Evolutionary conservation across 2,888 invertebrate species (phyloP).

Genomic region (Lasioglossum leucozonium): DNA sequence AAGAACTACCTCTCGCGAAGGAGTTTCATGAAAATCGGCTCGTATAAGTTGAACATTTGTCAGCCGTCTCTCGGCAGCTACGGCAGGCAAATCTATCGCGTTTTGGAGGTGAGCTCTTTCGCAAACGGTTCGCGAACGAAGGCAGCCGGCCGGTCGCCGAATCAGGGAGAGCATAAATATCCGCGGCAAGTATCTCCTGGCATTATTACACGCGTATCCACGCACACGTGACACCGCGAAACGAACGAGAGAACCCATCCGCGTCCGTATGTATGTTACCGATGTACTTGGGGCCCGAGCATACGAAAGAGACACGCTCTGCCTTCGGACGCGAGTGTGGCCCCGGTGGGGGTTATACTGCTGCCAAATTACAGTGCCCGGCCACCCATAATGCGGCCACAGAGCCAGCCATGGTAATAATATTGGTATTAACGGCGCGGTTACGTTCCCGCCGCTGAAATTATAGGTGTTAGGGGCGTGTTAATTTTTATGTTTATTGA

Average conservation of each 20-base stretch:
- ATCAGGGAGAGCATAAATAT: slow-evolving; percentile 81
- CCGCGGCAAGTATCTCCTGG: slow-evolving; percentile 71
- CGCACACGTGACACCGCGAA: slow-evolving; percentile 58
- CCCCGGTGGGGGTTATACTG: slow-evolving; percentile 79
- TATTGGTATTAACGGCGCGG: slow-evolving; percentile 82
- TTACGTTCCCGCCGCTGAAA: slow-evolving; percentile 73
- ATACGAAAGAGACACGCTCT: slow-evolving; percentile 62
- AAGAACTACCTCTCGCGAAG: not conserved
- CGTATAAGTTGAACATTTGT: too few species aligned
- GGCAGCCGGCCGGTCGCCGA: slow-evolving; percentile 47
- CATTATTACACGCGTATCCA: slow-evolving; percentile 67
- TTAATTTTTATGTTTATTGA: slow-evolving; percentile 84
- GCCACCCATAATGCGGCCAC: slow-evolving; percentile 79
- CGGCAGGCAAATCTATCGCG: not conserved
- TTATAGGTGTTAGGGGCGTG: slow-evolving; percentile 81
- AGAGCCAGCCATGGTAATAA: slow-evolving; percentile 78
- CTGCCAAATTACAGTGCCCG: slow-evolving; percentile 83
- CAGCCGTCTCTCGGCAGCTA: not conserved
- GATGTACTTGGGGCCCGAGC: slow-evolving; percentile 52
- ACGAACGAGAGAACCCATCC: slow-evolving; percentile 30
- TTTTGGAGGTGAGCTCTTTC: not conserved
- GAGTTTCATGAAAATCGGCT: too few species aligned
- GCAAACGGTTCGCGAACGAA: slow-evolving; percentile 5
- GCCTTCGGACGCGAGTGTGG: slow-evolving; percentile 39
- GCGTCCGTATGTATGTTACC: slow-evolving; percentile 55